Evolutionary conservation across 2,797 vertebrate species (phyloP).

Genomic region (Chelon auratus): DNA sequence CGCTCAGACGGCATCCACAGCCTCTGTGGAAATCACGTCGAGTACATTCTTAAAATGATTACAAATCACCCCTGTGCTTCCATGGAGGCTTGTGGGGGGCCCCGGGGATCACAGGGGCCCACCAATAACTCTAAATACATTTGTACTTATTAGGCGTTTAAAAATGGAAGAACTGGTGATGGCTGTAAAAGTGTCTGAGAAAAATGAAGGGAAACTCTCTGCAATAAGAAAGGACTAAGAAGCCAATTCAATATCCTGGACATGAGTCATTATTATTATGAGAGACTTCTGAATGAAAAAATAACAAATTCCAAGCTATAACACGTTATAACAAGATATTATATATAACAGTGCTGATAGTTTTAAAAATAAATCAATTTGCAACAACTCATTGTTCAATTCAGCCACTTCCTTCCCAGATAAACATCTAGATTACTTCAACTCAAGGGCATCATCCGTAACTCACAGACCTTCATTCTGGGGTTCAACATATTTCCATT

Average conservation of each 20-base stretch:
- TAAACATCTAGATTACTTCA: constrained; percentile 8
- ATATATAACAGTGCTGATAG: too few species aligned
- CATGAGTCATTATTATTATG: not conserved
- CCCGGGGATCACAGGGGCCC: constrained; percentile 9
- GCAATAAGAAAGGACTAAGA: constrained; percentile 18
- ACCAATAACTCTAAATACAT: constrained; percentile 16
- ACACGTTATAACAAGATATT: not conserved
- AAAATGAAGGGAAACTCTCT: constrained; percentile 11
- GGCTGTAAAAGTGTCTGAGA: constrained; percentile 22
- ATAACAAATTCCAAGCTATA: not conserved
- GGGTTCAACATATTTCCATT: constrained; percentile 12
- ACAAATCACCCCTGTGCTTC: constrained; percentile 63
- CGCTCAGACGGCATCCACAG: constrained; percentile 49
- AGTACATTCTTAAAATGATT: constrained; percentile 79
- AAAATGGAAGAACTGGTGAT: not conserved
- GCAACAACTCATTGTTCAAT: not conserved
- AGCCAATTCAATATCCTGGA: not conserved
- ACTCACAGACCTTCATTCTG: constrained; percentile 27
- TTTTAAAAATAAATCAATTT: not conserved
- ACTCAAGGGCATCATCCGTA: constrained; percentile 22
- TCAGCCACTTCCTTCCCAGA: constrained; percentile 22
- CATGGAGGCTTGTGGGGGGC: constrained; percentile 6
- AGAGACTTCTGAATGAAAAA: too few species aligned
- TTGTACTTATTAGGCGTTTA: not conserved
- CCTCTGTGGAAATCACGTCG: constrained; percentile 67